Base-by-base conservation (phyloP, 2,888 invertebrate species). In the Sinohyriopsis cumingii region DNA sequence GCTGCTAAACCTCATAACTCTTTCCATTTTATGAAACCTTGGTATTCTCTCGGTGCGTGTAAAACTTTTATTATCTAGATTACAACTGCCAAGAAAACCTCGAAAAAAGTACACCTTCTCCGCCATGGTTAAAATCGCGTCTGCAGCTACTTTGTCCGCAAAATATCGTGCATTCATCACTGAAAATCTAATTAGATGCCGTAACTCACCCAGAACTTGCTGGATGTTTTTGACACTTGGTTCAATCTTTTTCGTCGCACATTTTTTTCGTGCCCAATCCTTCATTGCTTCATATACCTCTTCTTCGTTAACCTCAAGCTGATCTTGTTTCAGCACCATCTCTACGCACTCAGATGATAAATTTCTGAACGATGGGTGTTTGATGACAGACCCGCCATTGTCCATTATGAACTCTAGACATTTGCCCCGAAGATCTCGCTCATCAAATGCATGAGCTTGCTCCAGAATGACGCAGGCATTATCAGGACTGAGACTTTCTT, bases 261-360 rank as follows among this genome's bases (percentile, higher is more conserved):
- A 86, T 65, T 85, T 80, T 15, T 73, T 67, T 33, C 79, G 78
- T 20, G 85, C 78, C 86, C 87, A 87, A 15, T 65, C 28, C 7
- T 79, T 57, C 61, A 80, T 75, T 12, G 77, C 81, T 59, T 78
- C 79, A 68, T 78, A 84, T 5, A 85, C 72, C 9, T 69, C 69
- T n/a, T 79, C 75, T 76, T 87, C 87, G 7, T 92, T 91, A 12
- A 95, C 92, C 72, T 92, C 91, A 61, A 96, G 89, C 5, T 93
- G 93, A 78, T 95, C 94, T 7, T 95, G 92, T 66, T 91, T 91
- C 1, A 45, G 3, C 65, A 95, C 93, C 56, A 92, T 91, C 5
- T 92, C 90, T 45, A 95, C 90, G 78, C 94, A 94, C 57, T 92
- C 92, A 71, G 92, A 92, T 20, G 92, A 92, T 54, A 95, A 90